These are phyloP conservation scores for Lutraria lutraria DNA, from an alignment of 2,888 invertebrate species.

Conservation along the genomic window DNA sequence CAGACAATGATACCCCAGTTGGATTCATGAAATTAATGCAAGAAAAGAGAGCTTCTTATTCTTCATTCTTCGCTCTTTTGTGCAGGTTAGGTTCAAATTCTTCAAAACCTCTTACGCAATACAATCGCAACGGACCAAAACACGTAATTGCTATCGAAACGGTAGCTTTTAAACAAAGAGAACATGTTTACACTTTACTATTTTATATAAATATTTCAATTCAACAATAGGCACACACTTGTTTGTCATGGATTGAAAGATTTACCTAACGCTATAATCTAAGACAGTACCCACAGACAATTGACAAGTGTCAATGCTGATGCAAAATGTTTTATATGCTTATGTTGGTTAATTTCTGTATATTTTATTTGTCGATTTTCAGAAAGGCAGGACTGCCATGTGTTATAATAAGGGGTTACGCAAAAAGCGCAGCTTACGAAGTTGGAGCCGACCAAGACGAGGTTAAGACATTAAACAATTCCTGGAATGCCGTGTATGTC, in stretches of 20 bases:
- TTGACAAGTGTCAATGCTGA: too few species aligned
- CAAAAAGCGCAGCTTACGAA: constrained; percentile 77
- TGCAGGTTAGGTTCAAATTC: constrained; percentile 59
- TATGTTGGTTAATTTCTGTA: too few species aligned
- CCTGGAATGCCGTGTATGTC: constrained; percentile 80
- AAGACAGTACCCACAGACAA: too few species aligned
- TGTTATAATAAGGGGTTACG: constrained; percentile 75
- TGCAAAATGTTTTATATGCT: too few species aligned
- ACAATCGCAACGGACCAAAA: too few species aligned
- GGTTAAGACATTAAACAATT: constrained; percentile 64
- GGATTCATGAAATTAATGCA: constrained; percentile 70
- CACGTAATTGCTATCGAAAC: too few species aligned
- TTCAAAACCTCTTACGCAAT: neutral
- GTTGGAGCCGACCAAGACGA: constrained; percentile 72
- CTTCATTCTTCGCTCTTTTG: constrained; percentile 68
- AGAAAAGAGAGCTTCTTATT: constrained; percentile 58
- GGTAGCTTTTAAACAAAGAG: too few species aligned
- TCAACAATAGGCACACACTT: too few species aligned
- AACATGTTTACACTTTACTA: too few species aligned
- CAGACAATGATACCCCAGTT: constrained; percentile 62
- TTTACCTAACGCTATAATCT: too few species aligned
- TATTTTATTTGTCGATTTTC: neutral
- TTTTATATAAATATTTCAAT: too few species aligned
- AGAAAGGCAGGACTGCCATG: constrained; percentile 77
- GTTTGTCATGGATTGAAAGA: too few species aligned